Conservation (phyloP, 2,113 vertebrate species). For the Desmodus rotundus region DNA sequence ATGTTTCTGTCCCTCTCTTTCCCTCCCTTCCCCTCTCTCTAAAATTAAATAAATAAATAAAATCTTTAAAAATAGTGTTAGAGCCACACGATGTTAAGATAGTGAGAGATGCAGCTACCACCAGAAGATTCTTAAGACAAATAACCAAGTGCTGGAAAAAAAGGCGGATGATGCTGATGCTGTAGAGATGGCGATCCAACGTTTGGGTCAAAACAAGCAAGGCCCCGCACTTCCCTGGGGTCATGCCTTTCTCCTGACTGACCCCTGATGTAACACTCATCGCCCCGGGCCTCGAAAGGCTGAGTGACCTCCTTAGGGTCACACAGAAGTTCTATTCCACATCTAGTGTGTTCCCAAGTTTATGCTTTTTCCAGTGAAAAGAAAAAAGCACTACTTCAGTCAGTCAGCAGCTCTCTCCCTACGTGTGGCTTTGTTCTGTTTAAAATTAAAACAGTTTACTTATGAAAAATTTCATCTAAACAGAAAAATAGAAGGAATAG, state of each 20-base stretch:
- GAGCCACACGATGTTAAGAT: not conserved
- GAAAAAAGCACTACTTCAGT: not conserved
- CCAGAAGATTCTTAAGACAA: not conserved
- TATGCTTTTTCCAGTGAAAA: not conserved
- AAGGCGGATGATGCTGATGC: not conserved
- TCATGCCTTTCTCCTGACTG: not conserved
- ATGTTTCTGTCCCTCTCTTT: too few relatives aligned
- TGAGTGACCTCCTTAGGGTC: not conserved
- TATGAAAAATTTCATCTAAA: not conserved
- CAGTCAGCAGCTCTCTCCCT: not conserved
- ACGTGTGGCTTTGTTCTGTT: not conserved
- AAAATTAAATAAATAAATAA: too few relatives aligned
- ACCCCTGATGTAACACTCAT: not conserved
- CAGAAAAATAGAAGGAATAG: not conserved
- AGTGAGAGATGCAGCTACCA: not conserved
- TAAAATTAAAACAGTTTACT: not conserved
- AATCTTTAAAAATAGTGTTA: not conserved
- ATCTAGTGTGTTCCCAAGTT: not conserved
- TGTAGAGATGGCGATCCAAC: accelerated
- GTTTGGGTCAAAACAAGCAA: not conserved
- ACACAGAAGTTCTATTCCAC: not conserved
- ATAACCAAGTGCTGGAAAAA: not conserved
- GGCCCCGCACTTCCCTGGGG: accelerated
- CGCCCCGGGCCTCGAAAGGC: not conserved
- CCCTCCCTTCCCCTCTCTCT: too few relatives aligned